Percentiles rank a stretch among this genome's conserved stretches.
These are phyloP conservation scores for Saguinus imperator DNA, from an alignment of 2,113 vertebrate species.

Conservation along the genomic window DNA sequence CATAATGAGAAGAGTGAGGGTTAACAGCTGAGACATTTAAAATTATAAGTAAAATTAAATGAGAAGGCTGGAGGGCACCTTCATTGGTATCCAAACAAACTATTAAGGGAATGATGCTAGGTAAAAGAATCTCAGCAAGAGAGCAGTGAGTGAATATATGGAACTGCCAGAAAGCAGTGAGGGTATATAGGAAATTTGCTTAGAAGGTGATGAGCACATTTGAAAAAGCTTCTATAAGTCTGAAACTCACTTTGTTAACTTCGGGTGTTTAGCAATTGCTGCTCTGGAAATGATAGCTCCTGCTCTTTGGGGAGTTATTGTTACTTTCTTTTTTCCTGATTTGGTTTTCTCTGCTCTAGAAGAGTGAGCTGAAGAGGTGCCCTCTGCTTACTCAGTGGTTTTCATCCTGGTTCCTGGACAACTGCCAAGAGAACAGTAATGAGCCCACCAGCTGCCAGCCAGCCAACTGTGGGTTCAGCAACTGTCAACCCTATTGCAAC, in stretches of 20 bases:
- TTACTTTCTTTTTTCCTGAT: not conserved
- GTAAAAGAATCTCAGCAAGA: not conserved
- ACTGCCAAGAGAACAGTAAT: not conserved
- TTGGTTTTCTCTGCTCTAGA: not conserved
- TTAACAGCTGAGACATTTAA: not conserved
- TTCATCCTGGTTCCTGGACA: not conserved
- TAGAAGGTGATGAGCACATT: not conserved
- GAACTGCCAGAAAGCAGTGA: not conserved
- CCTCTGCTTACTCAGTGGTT: not conserved
- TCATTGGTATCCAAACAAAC: not conserved
- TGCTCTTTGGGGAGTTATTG: not conserved
- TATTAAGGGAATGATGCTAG: not conserved
- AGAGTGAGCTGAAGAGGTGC: not conserved
- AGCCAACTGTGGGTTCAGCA: not conserved
- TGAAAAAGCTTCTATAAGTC: not conserved
- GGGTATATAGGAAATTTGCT: not conserved
- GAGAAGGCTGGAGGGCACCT: not conserved
- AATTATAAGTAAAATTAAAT: not conserved
- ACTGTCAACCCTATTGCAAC: not conserved
- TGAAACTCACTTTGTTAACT: not conserved
- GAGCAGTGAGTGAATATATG: not conserved
- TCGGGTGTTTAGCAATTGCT: not conserved
- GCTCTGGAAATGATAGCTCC: not conserved
- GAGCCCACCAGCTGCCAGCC: not conserved
- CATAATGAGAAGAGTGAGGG: not conserved